Base-by-base conservation (phyloP, 2,797 vertebrate genomes). In the Pygocentrus nattereri region DNA sequence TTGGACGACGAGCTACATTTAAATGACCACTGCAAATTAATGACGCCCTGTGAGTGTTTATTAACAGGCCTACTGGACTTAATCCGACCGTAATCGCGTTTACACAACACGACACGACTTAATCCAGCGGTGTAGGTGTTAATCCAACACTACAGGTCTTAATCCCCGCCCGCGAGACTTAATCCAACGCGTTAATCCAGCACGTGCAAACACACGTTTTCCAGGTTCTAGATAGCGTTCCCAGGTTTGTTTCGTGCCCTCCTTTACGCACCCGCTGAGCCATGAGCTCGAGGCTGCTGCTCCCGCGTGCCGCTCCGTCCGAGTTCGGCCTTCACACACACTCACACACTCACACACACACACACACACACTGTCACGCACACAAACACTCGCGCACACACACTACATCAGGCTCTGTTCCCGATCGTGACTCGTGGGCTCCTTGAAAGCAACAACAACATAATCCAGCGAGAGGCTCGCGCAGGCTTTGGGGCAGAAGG, bases 181-280 rank as follows among this genome's bases (percentile, higher is more conserved):
- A 27, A 27, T 25, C 23, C 58, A 13, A 13, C 54, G 3, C 54
- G 10, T 59, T 31, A 31, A 31, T 31, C 27, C 62, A 65, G 62
- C 58, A 25, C 59, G 59, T 18, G 59, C 59, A 31, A 31, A 13
- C 23, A 62, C 59, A 18, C 13, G 1, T n/a, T n/a, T n/a, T 56
- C 16, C 49, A 19, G 54, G 54, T 25, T 59, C 25, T 13, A 25
- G 12, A 30, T 62, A 34, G 34, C 31, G 38, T 65, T 65, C 31
- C 62, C 62, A 34, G 31, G 62, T 18, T 62, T 5, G 27, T 3
- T 19, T 59, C 7, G 56, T 27, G 10, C 13, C 41, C 6, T 4
- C 6, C 34, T 56, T 94, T 95, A 98, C 97, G 90, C 96, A 98
- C 97, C 96, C 96, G 95, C 94, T 98, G 97, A 94, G 96, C 97